These are phyloP conservation scores for Drosophila tristis DNA, from an alignment of 1,140 invertebrate species.

Conservation along the genomic window DNA sequence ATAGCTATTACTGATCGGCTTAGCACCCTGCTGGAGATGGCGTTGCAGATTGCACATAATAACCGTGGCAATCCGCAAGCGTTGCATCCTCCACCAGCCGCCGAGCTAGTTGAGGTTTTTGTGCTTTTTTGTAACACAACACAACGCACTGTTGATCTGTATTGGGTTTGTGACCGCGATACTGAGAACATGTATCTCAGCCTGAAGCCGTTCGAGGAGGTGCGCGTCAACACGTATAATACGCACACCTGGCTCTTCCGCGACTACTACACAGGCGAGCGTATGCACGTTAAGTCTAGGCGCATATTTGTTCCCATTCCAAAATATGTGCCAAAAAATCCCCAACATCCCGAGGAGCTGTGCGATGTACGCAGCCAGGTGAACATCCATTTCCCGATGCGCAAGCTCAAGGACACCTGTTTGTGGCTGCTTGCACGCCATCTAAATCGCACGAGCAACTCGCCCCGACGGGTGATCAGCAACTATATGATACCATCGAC, in stretches of 20 bases:
- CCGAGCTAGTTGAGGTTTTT: constrained; percentile 84
- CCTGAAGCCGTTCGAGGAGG: constrained; percentile 84
- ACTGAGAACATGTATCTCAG: constrained; percentile 86
- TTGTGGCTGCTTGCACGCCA: constrained; percentile 61
- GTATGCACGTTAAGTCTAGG: constrained; percentile 83
- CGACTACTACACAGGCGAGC: constrained; percentile 87
- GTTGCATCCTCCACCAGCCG: constrained; percentile 5
- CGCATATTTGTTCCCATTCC: constrained; percentile 76
- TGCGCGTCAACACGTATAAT: constrained; percentile 89
- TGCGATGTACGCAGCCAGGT: constrained; percentile 66
- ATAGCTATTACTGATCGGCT: constrained; percentile 45
- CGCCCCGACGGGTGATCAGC: constrained; percentile 39
- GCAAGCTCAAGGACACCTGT: constrained; percentile 61
- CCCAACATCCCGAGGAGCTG: constrained; percentile 49
- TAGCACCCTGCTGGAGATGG: constrained; percentile 49
- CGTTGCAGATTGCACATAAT: constrained; percentile 53
- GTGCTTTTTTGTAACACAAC: constrained; percentile 90
- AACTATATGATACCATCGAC: constrained; percentile 57
- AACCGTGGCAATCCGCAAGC: constrained; percentile 45
- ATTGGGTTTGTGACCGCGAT: constrained; percentile 91
- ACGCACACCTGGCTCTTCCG: constrained; percentile 90
- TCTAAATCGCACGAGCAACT: constrained; percentile 45
- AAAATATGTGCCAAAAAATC: constrained; percentile 61
- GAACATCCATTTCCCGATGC: constrained; percentile 72
- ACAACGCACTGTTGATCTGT: constrained; percentile 86